phyloP scores from a whole-genome alignment of 2,113 vertebrate species.

The Mus pahari region DNA sequence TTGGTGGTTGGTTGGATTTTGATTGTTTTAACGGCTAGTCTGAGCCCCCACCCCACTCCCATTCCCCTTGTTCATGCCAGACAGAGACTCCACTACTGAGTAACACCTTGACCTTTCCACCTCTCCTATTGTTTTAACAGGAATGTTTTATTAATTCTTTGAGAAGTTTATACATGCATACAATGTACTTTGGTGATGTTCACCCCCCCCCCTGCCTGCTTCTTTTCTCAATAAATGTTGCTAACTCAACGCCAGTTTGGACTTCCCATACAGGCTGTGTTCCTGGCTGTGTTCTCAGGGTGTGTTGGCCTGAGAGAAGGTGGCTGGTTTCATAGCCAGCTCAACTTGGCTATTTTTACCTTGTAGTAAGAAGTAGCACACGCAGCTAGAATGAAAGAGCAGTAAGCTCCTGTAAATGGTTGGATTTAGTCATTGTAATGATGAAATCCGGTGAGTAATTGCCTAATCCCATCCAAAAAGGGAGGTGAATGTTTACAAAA shows the following conservation, averaged over 20 bases:
- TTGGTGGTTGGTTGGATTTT: not conserved
- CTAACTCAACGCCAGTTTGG: not conserved
- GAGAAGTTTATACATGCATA: not conserved
- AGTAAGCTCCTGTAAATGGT: slow-evolving; percentile 64
- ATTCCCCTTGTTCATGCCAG: not conserved
- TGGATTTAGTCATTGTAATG: slow-evolving; percentile 45
- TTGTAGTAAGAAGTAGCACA: slow-evolving; percentile 48
- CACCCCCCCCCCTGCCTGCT: not conserved
- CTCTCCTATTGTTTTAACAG: not conserved
- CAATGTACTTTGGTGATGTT: not conserved
- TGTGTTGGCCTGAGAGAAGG: not conserved
- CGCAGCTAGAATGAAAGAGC: slow-evolving; percentile 39
- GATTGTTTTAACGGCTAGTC: not conserved
- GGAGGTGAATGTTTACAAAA: slow-evolving; percentile 32
- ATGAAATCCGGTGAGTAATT: slow-evolving; percentile 69
- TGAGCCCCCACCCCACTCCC: not conserved
- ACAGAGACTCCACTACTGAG: not conserved
- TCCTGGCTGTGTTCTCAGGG: not conserved
- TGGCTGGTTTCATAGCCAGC: not conserved
- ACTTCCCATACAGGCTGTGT: slow-evolving; percentile 27
- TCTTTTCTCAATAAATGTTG: slow-evolving; percentile 2
- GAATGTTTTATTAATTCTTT: not conserved
- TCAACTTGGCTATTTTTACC: slow-evolving; percentile 7
- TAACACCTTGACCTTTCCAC: not conserved
- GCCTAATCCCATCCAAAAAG: slow-evolving; percentile 39